Percentiles rank a stretch among this genome's conserved stretches.
Evolutionary conservation across 2,113 vertebrate species (phyloP).

Genomic region (Rhagologus leucostigma): DNA sequence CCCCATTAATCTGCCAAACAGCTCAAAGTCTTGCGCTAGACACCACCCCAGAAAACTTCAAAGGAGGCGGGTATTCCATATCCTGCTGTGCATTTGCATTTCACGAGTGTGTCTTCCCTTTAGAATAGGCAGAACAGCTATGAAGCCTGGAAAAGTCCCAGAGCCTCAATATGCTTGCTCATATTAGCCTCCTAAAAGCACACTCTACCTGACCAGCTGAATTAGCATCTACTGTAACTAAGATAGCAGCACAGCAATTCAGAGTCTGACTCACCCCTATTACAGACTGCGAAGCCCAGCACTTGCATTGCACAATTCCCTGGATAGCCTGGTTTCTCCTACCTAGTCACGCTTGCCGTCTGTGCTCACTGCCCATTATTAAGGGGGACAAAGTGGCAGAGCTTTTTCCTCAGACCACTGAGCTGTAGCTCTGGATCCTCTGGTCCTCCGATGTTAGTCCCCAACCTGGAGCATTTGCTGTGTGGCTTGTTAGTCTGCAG

Average conservation of each 20-base stretch:
- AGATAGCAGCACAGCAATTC: slow-evolving; percentile 14
- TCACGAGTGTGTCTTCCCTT: not conserved
- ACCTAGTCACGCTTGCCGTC: not conserved
- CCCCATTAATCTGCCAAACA: not conserved
- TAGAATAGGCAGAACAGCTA: not conserved
- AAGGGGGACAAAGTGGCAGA: not conserved
- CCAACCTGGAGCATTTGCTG: not conserved
- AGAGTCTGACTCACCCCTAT: not conserved
- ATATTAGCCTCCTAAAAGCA: not conserved
- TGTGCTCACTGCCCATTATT: not conserved
- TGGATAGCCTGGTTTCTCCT: not conserved
- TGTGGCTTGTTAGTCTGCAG: not conserved
- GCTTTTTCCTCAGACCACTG: slow-evolving; percentile 13
- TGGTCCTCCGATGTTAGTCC: fast-evolving
- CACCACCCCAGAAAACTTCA: not conserved
- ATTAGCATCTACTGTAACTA: slow-evolving; percentile 31
- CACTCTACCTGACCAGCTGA: slow-evolving; percentile 34
- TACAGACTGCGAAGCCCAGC: not conserved
- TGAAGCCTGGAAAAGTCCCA: not conserved
- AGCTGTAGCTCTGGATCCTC: not conserved
- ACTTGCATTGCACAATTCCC: not conserved
- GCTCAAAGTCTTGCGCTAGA: not conserved
- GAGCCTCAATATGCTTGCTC: not conserved
- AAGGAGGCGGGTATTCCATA: not conserved
- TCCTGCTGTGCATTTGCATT: not conserved